Base-by-base conservation (phyloP, 2,888 invertebrate genomes). In the Drosophila recens region DNA sequence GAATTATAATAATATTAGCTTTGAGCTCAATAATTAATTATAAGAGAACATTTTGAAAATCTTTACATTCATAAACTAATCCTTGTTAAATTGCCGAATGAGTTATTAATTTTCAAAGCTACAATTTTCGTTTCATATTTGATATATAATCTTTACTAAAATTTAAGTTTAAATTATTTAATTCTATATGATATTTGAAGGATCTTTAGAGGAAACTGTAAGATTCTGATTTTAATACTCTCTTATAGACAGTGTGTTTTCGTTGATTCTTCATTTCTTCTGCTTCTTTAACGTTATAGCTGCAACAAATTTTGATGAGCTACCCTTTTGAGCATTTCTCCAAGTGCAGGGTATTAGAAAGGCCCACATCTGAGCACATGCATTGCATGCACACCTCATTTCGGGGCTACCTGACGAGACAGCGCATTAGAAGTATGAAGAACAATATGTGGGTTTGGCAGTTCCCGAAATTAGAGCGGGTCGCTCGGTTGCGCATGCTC, bases 321-420 rank as follows among this genome's bases (percentile, higher is more conserved):
- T 33, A 49, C 8, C 17, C 23, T 20, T 13, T 10, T 20, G 34
- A 0, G 9, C 5, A 13, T 2, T 10, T n/a, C 20, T 20, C 0
- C 1, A 9, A 9, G 1, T 11, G 34, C 23, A 72, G 72, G 68
- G 75, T 73, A 73, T 65, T 9, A 8, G 4, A 38, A 43, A 70
- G 62, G 52, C 75, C 79, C 79, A 78, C 79, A 78, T 72, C 67
- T 75, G 74, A 69, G 67, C 81, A 69, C 67, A 78, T 73, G 74
- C 76, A 74, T 59, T 59, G 67, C 79, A 72, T 80, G 75, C 78
- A 80, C 83, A 87, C 85, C 87, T 84, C 72, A 70, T 75, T 82
- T 69, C 80, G 53, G 65, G 77, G 59, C 80, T 84, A 87, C 84
- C 84, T 84, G 84, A 80, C 82, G 64, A 67, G 72, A 72, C 82